These are phyloP conservation scores for Thymelicus acteon DNA, from an alignment of 2,888 invertebrate genomes.

Conservation along the genomic window DNA sequence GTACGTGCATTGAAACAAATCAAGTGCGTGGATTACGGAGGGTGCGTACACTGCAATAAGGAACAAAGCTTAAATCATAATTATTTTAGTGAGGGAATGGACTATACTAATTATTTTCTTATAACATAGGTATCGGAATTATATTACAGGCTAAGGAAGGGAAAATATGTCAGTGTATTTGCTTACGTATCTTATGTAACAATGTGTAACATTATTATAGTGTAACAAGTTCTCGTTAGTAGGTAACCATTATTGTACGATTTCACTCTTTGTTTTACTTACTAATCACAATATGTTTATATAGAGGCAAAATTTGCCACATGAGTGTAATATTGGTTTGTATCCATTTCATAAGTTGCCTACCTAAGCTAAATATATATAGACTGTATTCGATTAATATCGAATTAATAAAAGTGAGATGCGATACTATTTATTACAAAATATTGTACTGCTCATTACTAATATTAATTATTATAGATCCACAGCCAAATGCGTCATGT, in stretches of 20 bases:
- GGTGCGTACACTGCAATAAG: slow-evolving; percentile 53
- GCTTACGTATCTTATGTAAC: slow-evolving; percentile 75
- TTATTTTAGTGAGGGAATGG: slow-evolving; percentile 25
- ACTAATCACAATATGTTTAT: slow-evolving; percentile 70
- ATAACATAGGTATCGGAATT: slow-evolving; percentile 35
- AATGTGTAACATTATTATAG: slow-evolving; percentile 77
- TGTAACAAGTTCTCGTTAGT: slow-evolving; percentile 66
- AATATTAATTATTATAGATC: slow-evolving; percentile 49
- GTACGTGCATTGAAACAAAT: slow-evolving; percentile 67
- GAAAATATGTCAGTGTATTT: slow-evolving; percentile 72
- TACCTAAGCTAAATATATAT: slow-evolving; percentile 57
- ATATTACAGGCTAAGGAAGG: slow-evolving; percentile 57
- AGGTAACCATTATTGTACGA: slow-evolving; percentile 80
- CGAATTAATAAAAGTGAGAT: slow-evolving; percentile 48
- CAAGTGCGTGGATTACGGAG: slow-evolving; percentile 74
- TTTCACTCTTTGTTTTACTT: slow-evolving; percentile 74
- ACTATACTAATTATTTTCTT: slow-evolving; percentile 15
- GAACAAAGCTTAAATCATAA: slow-evolving; percentile 43
- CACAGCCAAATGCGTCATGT: slow-evolving; percentile 72
- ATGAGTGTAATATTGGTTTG: slow-evolving; percentile 62
- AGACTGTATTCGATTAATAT: slow-evolving; percentile 48
- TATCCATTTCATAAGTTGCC: slow-evolving; percentile 54
- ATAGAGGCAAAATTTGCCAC: slow-evolving; percentile 62
- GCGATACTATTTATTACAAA: slow-evolving; percentile 61
- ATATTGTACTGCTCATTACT: slow-evolving; percentile 47